Evolutionary conservation across 2,113 vertebrate genomes (phyloP), one percentile per base, ranked within the genome.

Genomic region (Chascanopsetta lugubris): DNA sequence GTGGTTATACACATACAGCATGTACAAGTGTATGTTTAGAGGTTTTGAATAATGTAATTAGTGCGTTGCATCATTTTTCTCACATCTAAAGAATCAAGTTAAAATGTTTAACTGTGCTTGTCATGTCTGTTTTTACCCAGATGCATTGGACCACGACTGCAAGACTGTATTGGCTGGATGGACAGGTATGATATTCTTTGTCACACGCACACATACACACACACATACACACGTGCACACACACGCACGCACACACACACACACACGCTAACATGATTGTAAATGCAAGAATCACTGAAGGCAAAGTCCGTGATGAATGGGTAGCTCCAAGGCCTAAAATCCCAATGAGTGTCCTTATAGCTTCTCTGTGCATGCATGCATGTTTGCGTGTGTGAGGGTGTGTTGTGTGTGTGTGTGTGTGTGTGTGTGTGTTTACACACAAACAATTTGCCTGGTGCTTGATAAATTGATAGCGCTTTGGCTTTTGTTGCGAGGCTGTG

Each of bases 131-230:
- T 72, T 75, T 74, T 54, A 18, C 56, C 15, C 87, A 99, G 97
- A 90, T 99, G 97, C 90, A 90, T 94, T 85, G 97, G 97, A 77
- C 95, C 96, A 5, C 93, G 92, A 81, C 89, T 97, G 13, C 96
- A 98, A 89, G 97, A 99, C 92, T 99, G 97, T 88, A 93, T 97
- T 48, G 97, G 97, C 83, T 94, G 97, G 93, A 97, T 97, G 95
- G 97, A 99, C 95, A 97, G 97, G 97, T 99, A 97, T 58, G 63
- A 71, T 68, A 46, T 73, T 4, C 7, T 47, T 9, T 4, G 42
- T 29, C 29, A 17, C 0, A 20, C 40, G 15, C 8, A 29, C 21
- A 26, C 46, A 54, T 34, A 49, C 30, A 47, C 47, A 46, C 56
- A 59, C 47, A 43, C 45, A 22, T 26, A 30, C 55, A 46, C 24